Evolutionary conservation across 2,113 vertebrate species (phyloP), one percentile per base, ranked within the genome.

Genomic region (Chionodraco myersi): DNA sequence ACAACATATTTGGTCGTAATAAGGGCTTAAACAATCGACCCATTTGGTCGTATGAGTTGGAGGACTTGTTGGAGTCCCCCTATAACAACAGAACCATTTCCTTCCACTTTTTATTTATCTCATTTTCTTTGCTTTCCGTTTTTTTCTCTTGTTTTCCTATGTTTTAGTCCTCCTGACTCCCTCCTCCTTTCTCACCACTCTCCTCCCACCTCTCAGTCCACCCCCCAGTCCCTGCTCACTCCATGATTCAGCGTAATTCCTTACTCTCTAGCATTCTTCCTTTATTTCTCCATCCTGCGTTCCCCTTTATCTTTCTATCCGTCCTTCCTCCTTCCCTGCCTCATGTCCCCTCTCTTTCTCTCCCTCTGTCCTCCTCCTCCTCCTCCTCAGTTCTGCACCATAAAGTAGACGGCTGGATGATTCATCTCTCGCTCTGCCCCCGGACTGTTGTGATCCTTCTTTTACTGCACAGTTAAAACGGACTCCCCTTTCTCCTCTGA

Each of bases 371-470:
- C 51, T 74, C 76, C 68, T 84, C 64, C 57, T 79, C 72, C 69
- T 88, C 82, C 75, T 87, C 72, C 70, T 84, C 82, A 78, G 73
- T 80, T 61, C 63, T 88, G 85, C 83, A 79, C 6, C 80, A 86
- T 84, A 73, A 76, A 86, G 73, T 85, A 69, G 80, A 91, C 26
- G 53, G 69, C 82, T 70, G 71, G 81, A 83, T 90, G 88, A 89
- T 80, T 89, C 80, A 89, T 87, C 73, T 75, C 66, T 56, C 74
- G 13, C 59, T 76, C 65, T 79, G 72, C 86, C 72, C 82, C 76
- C 81, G n/a, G 79, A 88, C 84, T 86, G 81, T 80, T 86, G 85
- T 77, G 85, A 86, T 88, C 80, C 83, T 84, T 84, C 65, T 84
- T 90, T 88, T 83, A 78, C 80, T 82, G 82, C 86, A 78, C 86